A percentile compares a stretch with the other conserved stretches of the same genome.
phyloP scores from a whole-genome alignment of 2,797 vertebrate genomes.

The Protonibea diacanthus region DNA sequence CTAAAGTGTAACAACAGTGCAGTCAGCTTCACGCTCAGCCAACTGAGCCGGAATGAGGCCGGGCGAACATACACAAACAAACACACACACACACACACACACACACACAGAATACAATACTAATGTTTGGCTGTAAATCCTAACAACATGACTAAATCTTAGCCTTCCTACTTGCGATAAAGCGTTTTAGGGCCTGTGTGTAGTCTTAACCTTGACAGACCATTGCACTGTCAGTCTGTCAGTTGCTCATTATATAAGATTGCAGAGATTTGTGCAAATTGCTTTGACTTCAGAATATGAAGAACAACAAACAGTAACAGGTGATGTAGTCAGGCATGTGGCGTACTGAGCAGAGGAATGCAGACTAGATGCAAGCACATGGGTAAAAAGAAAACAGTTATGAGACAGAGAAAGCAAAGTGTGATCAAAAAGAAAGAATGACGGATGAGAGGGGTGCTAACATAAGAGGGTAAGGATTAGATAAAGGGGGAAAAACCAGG shows the following conservation, averaged over 20 bases:
- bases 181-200: not conserved
- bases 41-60: not conserved
- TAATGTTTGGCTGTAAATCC: not conserved
- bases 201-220: constrained; percentile 22
- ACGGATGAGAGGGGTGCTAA: not conserved
- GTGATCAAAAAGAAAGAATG: constrained; percentile 6
- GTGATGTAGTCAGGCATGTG: constrained; percentile 42
- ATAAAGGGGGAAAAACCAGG: constrained; percentile 28
- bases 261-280: constrained; percentile 28
- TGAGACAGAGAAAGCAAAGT: constrained; percentile 2
- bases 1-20: constrained; percentile 1
- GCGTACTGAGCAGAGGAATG: constrained; percentile 26
- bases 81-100: not conserved
- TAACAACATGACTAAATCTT: not conserved
- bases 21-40: not conserved
- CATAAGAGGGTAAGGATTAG: constrained; percentile 18
- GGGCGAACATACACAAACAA: not conserved
- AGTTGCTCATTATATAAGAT: constrained; percentile 22
- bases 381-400: constrained; percentile 2
- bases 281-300: constrained; percentile 25
- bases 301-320: constrained; percentile 28
- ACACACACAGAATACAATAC: not conserved
- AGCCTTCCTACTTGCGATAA: constrained; percentile 10
- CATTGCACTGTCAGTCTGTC: constrained; percentile 1
- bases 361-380: not conserved